Evolutionary conservation across 2,113 vertebrate genomes (phyloP).

Genomic region (Thinocorus orbignyianus): DNA sequence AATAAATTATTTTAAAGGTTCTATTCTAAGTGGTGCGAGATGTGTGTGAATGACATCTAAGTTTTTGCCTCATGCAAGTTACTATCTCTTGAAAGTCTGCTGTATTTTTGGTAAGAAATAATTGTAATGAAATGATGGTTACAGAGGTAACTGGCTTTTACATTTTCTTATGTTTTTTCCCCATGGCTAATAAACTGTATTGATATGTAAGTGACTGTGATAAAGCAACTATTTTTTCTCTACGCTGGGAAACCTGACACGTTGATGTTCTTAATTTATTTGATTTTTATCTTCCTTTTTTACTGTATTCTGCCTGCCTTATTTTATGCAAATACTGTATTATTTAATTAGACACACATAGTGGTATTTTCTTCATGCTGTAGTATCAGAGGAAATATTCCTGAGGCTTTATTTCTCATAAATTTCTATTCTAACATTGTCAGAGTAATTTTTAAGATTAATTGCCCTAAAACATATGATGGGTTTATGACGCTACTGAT

Average conservation of each 20-base stretch:
- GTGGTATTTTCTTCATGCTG: background rate
- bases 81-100: background rate
- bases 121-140: background rate
- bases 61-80: too few species aligned
- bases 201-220: background rate
- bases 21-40: background rate
- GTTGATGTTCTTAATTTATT: background rate
- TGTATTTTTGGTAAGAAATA: background rate
- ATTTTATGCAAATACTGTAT: background rate
- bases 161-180: background rate
- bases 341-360: background rate
- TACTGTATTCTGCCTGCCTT: background rate
- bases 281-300: background rate
- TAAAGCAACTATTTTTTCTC: background rate
- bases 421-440: background rate
- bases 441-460: background rate
- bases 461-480: background rate
- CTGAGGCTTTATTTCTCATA: background rate
- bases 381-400: background rate
- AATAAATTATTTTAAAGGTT: background rate
- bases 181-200: background rate
- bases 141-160: background rate
- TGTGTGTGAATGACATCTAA: background rate
- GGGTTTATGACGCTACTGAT: background rate
- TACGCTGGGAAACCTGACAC: background rate